Percentiles rank a stretch among this genome's conserved stretches.
phyloP scores from a whole-genome alignment of 2,113 vertebrate genomes.

The Neogale vison region DNA sequence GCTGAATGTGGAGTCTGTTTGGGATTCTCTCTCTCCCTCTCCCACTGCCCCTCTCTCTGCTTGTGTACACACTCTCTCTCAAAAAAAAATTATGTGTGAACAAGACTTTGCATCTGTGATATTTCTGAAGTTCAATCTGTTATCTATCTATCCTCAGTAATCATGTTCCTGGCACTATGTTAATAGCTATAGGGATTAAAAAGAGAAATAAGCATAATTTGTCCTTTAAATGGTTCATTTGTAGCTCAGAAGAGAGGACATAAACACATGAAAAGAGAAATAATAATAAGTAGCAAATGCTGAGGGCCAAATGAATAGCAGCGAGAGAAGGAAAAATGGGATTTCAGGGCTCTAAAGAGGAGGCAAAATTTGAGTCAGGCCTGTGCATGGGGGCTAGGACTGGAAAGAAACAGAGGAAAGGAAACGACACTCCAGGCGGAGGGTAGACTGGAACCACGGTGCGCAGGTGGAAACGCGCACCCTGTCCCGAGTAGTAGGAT shows the following conservation, averaged over 20 bases:
- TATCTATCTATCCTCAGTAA: not conserved
- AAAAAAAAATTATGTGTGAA: not conserved
- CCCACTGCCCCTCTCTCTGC: not conserved
- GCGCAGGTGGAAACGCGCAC: not conserved
- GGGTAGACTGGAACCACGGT: not conserved
- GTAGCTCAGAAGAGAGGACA: constrained; percentile 14
- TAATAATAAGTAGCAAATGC: constrained; percentile 19
- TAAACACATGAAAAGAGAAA: constrained; percentile 25
- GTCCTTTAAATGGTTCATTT: constrained; percentile 40
- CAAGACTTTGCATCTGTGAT: constrained; percentile 17
- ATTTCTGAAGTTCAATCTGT: constrained; percentile 26
- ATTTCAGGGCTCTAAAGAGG: not conserved
- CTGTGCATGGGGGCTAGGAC: not conserved
- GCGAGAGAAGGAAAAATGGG: not conserved
- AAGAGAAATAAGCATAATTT: not conserved
- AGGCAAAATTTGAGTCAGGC: not conserved
- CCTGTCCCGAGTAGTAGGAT: not conserved
- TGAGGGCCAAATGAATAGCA: not conserved
- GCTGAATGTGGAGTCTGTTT: not conserved
- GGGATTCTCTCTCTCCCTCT: not conserved
- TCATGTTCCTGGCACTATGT: not conserved
- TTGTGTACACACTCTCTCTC: not conserved
- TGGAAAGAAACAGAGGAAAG: constrained; percentile 18
- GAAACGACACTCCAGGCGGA: not conserved
- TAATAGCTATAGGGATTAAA: constrained; percentile 29